Base-by-base conservation (phyloP, 2,113 vertebrate species). In the Propithecus coquereli region DNA sequence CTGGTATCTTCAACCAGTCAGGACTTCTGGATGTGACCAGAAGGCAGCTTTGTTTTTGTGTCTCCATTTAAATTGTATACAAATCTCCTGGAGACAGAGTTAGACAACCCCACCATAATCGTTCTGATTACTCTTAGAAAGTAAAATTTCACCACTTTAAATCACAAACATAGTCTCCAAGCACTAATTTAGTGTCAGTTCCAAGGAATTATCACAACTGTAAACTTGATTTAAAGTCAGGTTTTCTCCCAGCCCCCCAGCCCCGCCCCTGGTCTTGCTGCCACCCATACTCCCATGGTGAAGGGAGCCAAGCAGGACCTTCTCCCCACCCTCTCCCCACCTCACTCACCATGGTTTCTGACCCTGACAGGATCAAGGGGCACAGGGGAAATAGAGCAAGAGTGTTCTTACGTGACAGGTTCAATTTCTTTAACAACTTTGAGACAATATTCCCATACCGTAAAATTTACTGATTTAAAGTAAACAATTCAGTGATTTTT, bases 241-340 rank as follows among this genome's bases (percentile, higher is more conserved):
- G 8, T 65, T 6, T 70, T 65, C 32, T 66, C 57, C 11, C 47
- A 43, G 40, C 30, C 10, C 25, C 30, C 20, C 47, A 8, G 40
- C 30, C 8, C 27, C 23, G 13, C 70, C 63, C 54, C 37, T 1
- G 32, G 23, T 6, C 65, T 37, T 25, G 76, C 27, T 25, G 22
- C 34, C 22, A 3, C 52, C 12, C 9, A 2, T 3, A 22, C 37
- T 1, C 11, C 9, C 0, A 2, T 2, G 23, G 40, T 20, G 32
- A 32, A 79, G 54, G 83, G 5, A 13, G 12, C 8, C 4, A 32
- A 8, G 70, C 2, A 3, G 70, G 30, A 5, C 94, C 30, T 40
- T 81, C 30, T 25, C 16, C 1, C 59, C 8, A 8, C 3, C 10
- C 13, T 70, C 23, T 4, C 7, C 61, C 30, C 30, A 9, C 13